phyloP scores from a whole-genome alignment of 2,113 vertebrate species.

The Lycaon pictus region DNA sequence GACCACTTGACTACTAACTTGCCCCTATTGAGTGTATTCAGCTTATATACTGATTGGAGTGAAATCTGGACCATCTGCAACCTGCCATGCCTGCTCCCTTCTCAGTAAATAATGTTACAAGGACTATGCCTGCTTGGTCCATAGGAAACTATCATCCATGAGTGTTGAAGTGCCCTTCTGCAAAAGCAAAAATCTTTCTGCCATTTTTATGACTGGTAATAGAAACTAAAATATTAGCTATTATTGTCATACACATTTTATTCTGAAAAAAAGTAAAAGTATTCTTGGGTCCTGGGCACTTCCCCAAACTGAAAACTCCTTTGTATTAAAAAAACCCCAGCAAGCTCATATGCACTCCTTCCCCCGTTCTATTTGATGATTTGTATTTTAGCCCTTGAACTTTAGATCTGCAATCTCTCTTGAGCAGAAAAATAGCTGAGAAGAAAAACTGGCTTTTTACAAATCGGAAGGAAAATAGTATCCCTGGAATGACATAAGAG shows the following conservation, averaged over 20 bases:
- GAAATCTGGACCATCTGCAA: neutral
- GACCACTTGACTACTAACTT: neutral
- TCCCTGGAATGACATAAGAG: neutral
- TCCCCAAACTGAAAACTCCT: neutral
- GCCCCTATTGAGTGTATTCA: neutral
- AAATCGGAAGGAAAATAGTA: neutral
- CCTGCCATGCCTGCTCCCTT: neutral
- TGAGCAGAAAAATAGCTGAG: neutral
- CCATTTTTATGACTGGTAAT: neutral
- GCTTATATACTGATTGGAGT: neutral
- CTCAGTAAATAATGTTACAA: neutral
- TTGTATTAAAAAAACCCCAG: neutral
- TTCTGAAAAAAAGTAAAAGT: neutral
- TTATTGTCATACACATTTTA: neutral
- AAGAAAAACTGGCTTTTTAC: neutral
- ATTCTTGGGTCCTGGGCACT: neutral
- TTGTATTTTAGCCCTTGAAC: neutral
- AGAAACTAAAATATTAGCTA: neutral
- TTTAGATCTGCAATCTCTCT: neutral
- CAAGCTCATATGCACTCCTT: neutral
- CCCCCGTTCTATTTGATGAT: neutral
- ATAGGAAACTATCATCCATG: neutral
- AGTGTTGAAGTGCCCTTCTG: neutral
- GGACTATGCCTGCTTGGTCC: neutral
- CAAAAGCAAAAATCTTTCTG: neutral